phyloP scores from a whole-genome alignment of 2,797 vertebrate species.

The Syngnathus acus region DNA sequence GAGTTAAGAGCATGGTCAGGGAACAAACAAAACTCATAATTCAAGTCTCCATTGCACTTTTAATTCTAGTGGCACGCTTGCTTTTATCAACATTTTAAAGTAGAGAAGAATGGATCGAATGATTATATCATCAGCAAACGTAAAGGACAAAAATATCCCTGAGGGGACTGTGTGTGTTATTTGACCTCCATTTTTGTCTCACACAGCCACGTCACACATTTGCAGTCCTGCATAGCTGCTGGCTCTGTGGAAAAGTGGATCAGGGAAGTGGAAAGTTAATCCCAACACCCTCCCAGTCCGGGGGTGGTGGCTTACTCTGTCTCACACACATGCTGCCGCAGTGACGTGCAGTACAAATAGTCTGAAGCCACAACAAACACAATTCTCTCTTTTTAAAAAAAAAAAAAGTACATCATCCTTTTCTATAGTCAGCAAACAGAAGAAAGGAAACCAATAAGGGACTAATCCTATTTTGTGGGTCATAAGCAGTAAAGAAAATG shows the following conservation, averaged over 20 bases:
- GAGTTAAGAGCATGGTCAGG: not conserved
- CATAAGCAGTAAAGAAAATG: not conserved
- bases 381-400: not conserved
- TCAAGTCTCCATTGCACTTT: constrained; percentile 10
- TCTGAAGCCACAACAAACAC: not conserved
- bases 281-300: constrained; percentile 51
- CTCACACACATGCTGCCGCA: constrained; percentile 25
- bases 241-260: constrained; percentile 63
- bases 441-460: not conserved
- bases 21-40: not conserved
- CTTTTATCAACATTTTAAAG: constrained; percentile 33
- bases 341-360: constrained; percentile 14
- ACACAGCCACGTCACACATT: constrained; percentile 48
- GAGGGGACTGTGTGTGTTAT: constrained; percentile 41
- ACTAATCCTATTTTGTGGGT: not conserved
- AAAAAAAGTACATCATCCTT: not conserved
- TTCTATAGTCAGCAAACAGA: not conserved
- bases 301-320: constrained; percentile 22
- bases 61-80: constrained; percentile 33
- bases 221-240: constrained; percentile 50
- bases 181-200: constrained; percentile 55
- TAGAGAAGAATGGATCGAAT: constrained; percentile 32
- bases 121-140: constrained; percentile 27
- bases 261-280: constrained; percentile 64
- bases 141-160: constrained; percentile 48